Evolutionary conservation across 2,797 vertebrate genomes (phyloP), one percentile per base, ranked within the genome.

Genomic region (Megalops cyprinoides): DNA sequence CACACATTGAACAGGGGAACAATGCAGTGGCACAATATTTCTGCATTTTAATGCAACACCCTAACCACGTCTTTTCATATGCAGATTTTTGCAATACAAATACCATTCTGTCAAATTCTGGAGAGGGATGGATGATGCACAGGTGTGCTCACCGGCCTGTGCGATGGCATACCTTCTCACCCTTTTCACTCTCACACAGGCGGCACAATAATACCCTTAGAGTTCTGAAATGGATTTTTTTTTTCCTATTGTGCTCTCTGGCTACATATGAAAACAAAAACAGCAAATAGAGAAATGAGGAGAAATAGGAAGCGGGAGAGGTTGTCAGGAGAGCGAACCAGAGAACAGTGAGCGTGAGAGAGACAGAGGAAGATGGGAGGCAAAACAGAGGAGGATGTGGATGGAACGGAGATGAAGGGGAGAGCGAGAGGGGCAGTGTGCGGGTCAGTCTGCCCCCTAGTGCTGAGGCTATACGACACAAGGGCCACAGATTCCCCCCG

Each of bases 241-340:
- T n/a, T 76, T 53, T 8, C 74, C 48, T 28, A 8, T n/a, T 53
- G 46, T 51, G 48, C n/a, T 37, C 53, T n/a, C 74, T 18, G 48
- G 46, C 49, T 31, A 25, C 28, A 76, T 48, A 48, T 31, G n/a
- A 76, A 58, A 58, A 77, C 44, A 58, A 56, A 15, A 77, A 77
- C 51, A 58, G 58, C 76, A 42, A 77, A 31, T 39, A 37, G 51
- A 60, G 53, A 56, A 55, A 42, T 12, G 76, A 20, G 39, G 39
- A 37, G 74, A n/a, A 37, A n/a, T 37, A 76, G 76, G 53, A 42
- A n/a, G 76, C n/a, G n/a, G n/a, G n/a, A n/a, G n/a, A n/a, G n/a
- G n/a, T n/a, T n/a, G n/a, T n/a, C n/a, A n/a, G n/a, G n/a, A n/a
- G n/a, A n/a, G n/a, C n/a, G n/a, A n/a, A n/a, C n/a, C n/a, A n/a